Evolutionary conservation across 92 coral and sea anemone genomes (phyloP).

Genomic region (Meandrina meandrites): DNA sequence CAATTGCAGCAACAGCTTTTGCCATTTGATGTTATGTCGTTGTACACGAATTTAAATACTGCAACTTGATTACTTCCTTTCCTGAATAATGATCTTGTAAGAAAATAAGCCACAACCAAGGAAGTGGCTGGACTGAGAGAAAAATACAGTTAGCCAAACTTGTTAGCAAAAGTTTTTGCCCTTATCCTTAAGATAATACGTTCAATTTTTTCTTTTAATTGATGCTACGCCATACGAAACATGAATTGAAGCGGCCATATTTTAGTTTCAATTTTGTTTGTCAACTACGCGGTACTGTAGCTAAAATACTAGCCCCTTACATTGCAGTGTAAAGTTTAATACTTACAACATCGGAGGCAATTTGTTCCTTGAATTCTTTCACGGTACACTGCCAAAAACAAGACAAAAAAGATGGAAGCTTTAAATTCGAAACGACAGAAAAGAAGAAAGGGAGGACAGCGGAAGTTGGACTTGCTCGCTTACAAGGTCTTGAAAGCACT

Average conservation of each 20-base stretch:
- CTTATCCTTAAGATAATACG: background rate
- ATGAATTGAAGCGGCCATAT: background rate
- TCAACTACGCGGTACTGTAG: background rate
- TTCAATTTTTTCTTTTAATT: background rate
- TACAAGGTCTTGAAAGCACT: background rate
- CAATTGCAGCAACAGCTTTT: background rate
- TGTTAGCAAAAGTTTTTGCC: background rate
- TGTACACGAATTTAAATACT: background rate
- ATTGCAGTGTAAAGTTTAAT: background rate
- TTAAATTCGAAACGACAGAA: background rate
- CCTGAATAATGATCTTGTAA: background rate
- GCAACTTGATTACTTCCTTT: background rate
- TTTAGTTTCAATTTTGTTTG: background rate
- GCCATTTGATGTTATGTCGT: background rate
- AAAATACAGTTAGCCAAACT: background rate
- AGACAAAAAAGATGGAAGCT: background rate
- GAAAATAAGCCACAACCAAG: background rate
- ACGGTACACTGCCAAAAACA: conserved; percentile 74
- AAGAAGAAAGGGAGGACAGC: no score
- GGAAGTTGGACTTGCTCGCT: no score
- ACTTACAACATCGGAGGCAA: conserved; percentile 87
- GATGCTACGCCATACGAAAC: background rate
- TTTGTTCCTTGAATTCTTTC: conserved; percentile 88
- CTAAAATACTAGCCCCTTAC: no score
- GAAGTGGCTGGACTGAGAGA: background rate